phyloP scores from a whole-genome alignment of 2,797 vertebrate genomes.

The Esox lucius region DNA sequence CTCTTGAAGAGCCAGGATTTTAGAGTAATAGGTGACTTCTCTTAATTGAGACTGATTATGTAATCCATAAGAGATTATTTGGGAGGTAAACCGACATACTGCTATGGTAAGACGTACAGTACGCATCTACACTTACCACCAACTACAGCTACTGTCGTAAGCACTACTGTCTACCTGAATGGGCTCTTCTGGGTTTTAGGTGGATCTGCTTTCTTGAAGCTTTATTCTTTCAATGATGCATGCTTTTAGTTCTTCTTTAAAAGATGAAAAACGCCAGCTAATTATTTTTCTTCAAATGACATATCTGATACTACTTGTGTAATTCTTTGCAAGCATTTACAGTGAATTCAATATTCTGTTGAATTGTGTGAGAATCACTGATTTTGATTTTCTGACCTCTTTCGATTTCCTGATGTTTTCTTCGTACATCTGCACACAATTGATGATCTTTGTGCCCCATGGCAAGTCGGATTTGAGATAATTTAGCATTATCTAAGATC shows the following conservation, averaged over 20 bases:
- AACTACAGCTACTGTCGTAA: background rate
- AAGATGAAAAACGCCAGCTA: background rate
- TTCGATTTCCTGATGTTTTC: background rate
- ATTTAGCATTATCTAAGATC: slow-evolving; percentile 2
- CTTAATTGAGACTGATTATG: background rate
- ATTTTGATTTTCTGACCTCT: background rate
- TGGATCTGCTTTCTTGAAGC: background rate
- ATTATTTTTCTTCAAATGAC: background rate
- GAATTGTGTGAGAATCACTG: slow-evolving; percentile 3
- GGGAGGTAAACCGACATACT: slow-evolving; percentile 5
- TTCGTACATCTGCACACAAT: background rate
- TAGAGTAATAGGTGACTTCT: background rate
- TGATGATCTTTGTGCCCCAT: background rate
- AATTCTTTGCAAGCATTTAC: background rate
- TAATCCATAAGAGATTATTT: background rate
- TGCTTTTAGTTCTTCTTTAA: background rate
- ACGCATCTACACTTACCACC: slow-evolving; percentile 1
- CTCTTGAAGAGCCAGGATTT: background rate
- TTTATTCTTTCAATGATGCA: background rate
- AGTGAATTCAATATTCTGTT: background rate
- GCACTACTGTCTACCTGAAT: slow-evolving; percentile 7
- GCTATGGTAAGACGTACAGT: slow-evolving; percentile 5
- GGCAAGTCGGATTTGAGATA: background rate
- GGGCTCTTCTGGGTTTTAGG: background rate
- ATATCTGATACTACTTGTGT: background rate